phyloP scores from a whole-genome alignment of 2,113 vertebrate species.

The Gobiocypris rarus region DNA sequence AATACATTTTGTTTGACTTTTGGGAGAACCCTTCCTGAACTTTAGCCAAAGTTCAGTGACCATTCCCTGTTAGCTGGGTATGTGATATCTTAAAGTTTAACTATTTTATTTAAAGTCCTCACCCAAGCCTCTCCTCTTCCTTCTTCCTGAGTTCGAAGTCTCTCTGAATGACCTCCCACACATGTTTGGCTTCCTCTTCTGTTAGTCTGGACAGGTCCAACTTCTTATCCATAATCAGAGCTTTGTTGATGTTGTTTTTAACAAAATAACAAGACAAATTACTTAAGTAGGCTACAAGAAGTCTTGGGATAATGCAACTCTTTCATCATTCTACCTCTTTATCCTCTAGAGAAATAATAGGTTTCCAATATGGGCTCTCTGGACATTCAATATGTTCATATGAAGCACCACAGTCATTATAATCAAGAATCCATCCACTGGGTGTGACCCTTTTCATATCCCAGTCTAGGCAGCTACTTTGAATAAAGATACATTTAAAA shows the following conservation, averaged over 20 bases:
- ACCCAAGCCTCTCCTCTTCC: slow-evolving; percentile 90
- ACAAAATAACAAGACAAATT: background rate
- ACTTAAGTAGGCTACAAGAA: background rate
- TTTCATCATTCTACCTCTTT: background rate
- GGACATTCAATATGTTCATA: background rate
- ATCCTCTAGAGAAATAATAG: background rate
- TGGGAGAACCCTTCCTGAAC: too few species aligned
- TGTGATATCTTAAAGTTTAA: background rate
- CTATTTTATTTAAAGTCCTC: slow-evolving; percentile 48
- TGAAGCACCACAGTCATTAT: background rate
- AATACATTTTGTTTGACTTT: too few species aligned
- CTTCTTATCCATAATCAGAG: slow-evolving; percentile 81
- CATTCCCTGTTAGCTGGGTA: too few species aligned
- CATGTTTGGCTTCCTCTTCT: slow-evolving; percentile 91
- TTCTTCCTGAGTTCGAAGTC: slow-evolving; percentile 89
- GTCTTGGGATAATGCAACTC: background rate
- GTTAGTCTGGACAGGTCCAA: slow-evolving; percentile 91
- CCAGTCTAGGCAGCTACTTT: background rate
- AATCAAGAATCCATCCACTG: background rate
- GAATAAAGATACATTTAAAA: background rate
- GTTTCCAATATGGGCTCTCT: background rate
- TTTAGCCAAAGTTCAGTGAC: too few species aligned
- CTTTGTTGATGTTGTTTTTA: background rate
- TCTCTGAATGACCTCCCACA: slow-evolving; percentile 92
- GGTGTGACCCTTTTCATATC: background rate